Evolutionary conservation across 2,113 vertebrate genomes (phyloP).

Genomic region (Semnornis frantzii): DNA sequence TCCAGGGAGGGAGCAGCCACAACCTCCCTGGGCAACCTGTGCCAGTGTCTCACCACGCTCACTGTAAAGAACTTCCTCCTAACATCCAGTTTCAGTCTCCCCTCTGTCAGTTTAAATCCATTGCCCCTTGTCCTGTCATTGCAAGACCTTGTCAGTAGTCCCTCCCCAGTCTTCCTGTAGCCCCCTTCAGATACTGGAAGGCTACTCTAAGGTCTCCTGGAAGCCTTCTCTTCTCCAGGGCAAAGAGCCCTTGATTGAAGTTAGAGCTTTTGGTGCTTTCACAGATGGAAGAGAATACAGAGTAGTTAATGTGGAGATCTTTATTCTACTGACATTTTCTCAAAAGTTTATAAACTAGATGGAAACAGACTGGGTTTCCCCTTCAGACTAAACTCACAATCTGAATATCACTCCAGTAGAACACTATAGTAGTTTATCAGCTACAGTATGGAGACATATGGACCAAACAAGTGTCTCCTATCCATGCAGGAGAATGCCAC

Average conservation of each 20-base stretch:
- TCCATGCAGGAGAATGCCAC: slow-evolving; percentile 22
- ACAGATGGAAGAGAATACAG: slow-evolving; percentile 7
- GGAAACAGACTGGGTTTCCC: slow-evolving; percentile 25
- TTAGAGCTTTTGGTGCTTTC: not conserved
- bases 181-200: too few relatives aligned
- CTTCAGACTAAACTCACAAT: not conserved
- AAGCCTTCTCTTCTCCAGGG: too few relatives aligned
- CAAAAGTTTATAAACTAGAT: slow-evolving; percentile 6
- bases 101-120: too few relatives aligned
- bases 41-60: too few relatives aligned
- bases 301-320: not conserved
- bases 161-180: too few relatives aligned
- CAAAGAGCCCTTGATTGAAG: not conserved
- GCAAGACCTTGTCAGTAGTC: too few relatives aligned
- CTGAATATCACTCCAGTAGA: not conserved
- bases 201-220: too few relatives aligned
- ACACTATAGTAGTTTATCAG: slow-evolving; percentile 1
- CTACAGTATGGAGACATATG: slow-evolving; percentile 36
- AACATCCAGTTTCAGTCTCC: too few relatives aligned
- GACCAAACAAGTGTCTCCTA: slow-evolving; percentile 51
- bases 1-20: too few relatives aligned
- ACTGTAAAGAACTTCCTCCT: too few relatives aligned
- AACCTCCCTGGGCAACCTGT: too few relatives aligned
- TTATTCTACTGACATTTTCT: slow-evolving; percentile 24
- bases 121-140: too few relatives aligned